phyloP scores from a whole-genome alignment of 2,113 vertebrate species.

The Psettodes erumei region DNA sequence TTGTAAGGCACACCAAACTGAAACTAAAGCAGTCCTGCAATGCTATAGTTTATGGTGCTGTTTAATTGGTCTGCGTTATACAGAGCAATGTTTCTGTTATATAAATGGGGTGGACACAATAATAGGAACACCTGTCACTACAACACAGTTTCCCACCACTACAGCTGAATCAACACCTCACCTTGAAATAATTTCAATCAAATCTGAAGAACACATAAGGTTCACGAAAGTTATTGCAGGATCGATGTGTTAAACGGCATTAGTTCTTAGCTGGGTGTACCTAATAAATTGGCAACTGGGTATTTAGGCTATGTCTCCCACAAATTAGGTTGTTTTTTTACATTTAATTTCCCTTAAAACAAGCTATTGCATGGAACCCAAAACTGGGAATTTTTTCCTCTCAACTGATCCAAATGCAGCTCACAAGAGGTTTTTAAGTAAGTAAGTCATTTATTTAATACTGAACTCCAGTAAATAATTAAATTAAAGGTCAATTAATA shows the following conservation, averaged over 20 bases:
- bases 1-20: not conserved
- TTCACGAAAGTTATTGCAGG: not conserved
- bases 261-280: not conserved
- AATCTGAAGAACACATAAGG: not conserved
- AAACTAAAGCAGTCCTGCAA: not conserved
- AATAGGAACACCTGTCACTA: too few species aligned
- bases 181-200: not conserved
- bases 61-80: not conserved
- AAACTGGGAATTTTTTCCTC: not conserved
- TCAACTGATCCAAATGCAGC: not conserved
- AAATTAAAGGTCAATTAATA: too few species aligned
- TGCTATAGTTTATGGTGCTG: not conserved
- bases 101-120: too few species aligned
- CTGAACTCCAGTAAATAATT: not conserved
- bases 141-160: not conserved
- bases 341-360: not conserved
- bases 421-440: not conserved
- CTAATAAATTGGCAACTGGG: not conserved
- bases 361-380: not conserved
- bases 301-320: not conserved
- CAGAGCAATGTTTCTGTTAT: not conserved
- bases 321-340: too few species aligned
- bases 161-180: not conserved
- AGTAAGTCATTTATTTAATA: not conserved
- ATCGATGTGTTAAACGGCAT: not conserved